Percentiles rank a stretch among this genome's conserved stretches.
phyloP scores from a whole-genome alignment of 2,888 invertebrate genomes.

The Euplagia quadripunctaria region DNA sequence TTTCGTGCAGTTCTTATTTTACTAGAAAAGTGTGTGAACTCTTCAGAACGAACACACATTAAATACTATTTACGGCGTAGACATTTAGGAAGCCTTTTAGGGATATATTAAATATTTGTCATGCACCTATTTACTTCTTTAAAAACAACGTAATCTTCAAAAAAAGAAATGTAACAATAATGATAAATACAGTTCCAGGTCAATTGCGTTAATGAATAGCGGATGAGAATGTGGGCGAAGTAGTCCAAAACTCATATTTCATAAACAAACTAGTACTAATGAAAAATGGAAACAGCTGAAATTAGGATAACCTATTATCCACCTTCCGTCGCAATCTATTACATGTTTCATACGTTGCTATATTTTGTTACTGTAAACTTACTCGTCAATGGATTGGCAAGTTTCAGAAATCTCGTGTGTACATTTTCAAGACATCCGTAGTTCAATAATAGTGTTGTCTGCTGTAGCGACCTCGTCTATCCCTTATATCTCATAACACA shows the following conservation, averaged over 20 bases:
- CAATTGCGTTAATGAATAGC: constrained; percentile 15
- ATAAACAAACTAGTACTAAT: constrained; percentile 27
- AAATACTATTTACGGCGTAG: background rate
- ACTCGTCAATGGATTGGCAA: constrained; percentile 37
- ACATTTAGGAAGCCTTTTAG: background rate
- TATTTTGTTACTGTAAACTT: constrained; percentile 21
- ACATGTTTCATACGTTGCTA: constrained; percentile 22
- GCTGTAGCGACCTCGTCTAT: constrained; percentile 45
- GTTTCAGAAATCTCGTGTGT: constrained; percentile 38
- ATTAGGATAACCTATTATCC: constrained; percentile 33
- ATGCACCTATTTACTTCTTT: background rate
- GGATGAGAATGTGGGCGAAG: constrained; percentile 10
- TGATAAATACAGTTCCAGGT: constrained; percentile 5
- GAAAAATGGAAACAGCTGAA: constrained; percentile 22
- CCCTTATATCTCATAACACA: constrained; percentile 35
- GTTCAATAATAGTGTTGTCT: constrained; percentile 45
- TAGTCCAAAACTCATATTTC: constrained; percentile 16
- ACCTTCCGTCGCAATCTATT: constrained; percentile 25
- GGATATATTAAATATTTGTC: background rate
- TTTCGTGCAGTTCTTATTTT: constrained; percentile 5
- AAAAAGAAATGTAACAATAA: background rate
- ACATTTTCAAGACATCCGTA: constrained; percentile 45
- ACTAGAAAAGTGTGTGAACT: background rate
- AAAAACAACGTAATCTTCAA: background rate
- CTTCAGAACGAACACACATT: background rate